Percentiles rank a stretch among this genome's conserved stretches.
These are phyloP conservation scores for Chromobotia macracanthus DNA, from an alignment of 2,797 vertebrate genomes.

Conservation along the genomic window DNA sequence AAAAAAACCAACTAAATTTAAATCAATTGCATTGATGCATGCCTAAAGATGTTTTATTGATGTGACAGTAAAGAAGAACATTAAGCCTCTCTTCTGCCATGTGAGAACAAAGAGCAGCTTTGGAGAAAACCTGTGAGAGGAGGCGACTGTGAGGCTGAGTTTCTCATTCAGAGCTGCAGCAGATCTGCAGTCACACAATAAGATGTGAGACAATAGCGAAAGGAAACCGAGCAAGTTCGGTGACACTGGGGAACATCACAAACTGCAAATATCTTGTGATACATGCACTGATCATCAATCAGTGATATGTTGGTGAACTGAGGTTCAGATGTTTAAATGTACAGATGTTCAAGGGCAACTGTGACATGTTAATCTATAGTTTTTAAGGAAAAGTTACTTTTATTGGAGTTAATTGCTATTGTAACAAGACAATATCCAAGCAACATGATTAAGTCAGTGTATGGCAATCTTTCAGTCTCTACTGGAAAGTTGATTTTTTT, in stretches of 20 bases:
- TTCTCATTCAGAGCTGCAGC: not conserved
- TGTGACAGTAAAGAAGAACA: not conserved
- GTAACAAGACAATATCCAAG: not conserved
- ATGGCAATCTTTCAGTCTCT: not conserved
- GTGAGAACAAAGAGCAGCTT: conserved; percentile 15
- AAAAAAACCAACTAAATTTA: not conserved
- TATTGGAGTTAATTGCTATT: not conserved
- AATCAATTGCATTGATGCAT: conserved; percentile 8
- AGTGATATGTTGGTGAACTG: not conserved
- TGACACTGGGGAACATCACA: not conserved
- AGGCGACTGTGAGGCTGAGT: not conserved
- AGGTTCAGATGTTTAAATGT: not conserved
- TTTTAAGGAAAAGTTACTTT: not conserved
- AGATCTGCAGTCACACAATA: conserved; percentile 22
- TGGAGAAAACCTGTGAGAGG: not conserved
- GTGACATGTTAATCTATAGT: not conserved
- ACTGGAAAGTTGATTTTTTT: not conserved
- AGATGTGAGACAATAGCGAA: not conserved
- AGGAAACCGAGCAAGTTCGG: not conserved
- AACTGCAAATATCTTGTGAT: not conserved
- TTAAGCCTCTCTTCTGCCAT: not conserved
- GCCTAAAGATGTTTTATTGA: conserved; percentile 3
- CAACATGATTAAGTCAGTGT: not conserved
- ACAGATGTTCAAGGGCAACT: not conserved
- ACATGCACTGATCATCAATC: not conserved